Conservation (phyloP, 1,140 invertebrate species). For the Orchesella cincta region DNA sequence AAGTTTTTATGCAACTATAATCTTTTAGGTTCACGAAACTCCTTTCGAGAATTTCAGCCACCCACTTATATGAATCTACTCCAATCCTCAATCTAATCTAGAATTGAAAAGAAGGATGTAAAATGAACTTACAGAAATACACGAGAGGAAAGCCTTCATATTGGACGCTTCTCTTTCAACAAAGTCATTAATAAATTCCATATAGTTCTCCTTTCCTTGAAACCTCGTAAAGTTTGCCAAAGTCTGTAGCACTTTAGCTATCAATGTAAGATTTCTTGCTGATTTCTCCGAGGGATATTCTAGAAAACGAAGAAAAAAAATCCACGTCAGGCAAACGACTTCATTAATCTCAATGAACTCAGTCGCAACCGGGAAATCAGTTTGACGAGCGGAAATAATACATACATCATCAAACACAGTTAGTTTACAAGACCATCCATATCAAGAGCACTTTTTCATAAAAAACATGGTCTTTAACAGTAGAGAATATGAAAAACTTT, state of each 20-base stretch:
- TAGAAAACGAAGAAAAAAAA: conserved; percentile 55
- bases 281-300: conserved; percentile 92
- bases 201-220: conserved; percentile 94
- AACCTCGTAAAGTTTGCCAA: conserved; percentile 91
- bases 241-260: conserved; percentile 93
- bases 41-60: too few relatives aligned
- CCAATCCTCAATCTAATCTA: too few relatives aligned
- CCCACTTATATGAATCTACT: too few relatives aligned
- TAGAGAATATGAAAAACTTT: too few relatives aligned
- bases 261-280: conserved; percentile 87
- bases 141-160: conserved; percentile 86
- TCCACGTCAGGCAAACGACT: neutral
- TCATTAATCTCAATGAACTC: conserved; percentile 35
- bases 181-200: conserved; percentile 96
- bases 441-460: too few relatives aligned
- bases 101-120: too few relatives aligned
- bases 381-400: conserved; percentile 12
- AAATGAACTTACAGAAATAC: conserved; percentile 87
- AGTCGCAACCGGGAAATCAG: conserved; percentile 27
- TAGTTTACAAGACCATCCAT: too few relatives aligned
- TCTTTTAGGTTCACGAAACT: too few relatives aligned
- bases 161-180: conserved; percentile 82
- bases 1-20: too few relatives aligned
- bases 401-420: neutral
- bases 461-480: too few relatives aligned